Evolutionary conservation across 2,113 vertebrate genomes (phyloP).

Genomic region (Notothenia rossii): DNA sequence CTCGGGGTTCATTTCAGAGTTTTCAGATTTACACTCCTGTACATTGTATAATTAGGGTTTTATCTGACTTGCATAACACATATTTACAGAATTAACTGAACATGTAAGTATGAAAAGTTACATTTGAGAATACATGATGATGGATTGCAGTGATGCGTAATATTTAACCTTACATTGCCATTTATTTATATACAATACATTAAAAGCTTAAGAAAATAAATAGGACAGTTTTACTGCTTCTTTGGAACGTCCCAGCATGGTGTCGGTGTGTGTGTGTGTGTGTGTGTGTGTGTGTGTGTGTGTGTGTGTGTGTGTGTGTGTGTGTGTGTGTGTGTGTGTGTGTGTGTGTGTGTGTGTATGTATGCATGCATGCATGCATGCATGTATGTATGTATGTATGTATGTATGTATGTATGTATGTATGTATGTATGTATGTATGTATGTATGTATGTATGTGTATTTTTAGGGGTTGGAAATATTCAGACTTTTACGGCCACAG

Average conservation of each 20-base stretch:
- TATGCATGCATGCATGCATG: conserved; percentile 5
- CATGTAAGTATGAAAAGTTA: not conserved
- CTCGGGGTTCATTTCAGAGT: not conserved
- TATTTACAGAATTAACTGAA: not conserved
- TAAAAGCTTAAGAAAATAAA: conserved; percentile 23
- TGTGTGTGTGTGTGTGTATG: conserved; percentile 25
- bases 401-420: conserved; percentile 17
- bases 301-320: conserved; percentile 25
- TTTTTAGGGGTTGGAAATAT: conserved; percentile 65
- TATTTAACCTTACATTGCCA: not conserved
- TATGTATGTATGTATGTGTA: conserved; percentile 10
- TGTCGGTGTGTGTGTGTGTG: conserved; percentile 26
- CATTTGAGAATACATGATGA: not conserved
- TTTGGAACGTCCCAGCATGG: conserved; percentile 20
- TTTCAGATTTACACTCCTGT: not conserved
- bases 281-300: conserved; percentile 19
- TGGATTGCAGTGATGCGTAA: not conserved
- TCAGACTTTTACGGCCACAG: conserved; percentile 31
- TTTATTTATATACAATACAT: not conserved
- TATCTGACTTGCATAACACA: not conserved
- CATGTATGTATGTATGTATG: conserved; percentile 17
- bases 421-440: conserved; percentile 21
- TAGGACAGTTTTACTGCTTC: conserved; percentile 23
- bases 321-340: conserved; percentile 21
- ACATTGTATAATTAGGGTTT: too few relatives aligned